Evolutionary conservation across 2,888 invertebrate species (phyloP).

Genomic region (Phyllotreta cruciferae): DNA sequence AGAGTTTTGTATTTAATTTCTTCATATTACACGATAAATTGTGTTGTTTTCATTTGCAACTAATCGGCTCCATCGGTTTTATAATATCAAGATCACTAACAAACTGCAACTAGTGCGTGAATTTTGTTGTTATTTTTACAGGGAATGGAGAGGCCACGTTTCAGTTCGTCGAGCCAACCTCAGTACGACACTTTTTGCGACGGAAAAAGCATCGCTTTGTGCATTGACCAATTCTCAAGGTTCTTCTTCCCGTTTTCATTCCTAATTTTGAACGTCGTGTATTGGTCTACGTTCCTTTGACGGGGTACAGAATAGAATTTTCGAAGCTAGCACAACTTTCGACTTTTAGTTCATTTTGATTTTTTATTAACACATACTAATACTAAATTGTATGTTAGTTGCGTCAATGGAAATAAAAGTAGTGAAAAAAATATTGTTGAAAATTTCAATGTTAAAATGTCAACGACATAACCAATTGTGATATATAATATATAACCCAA

Average conservation of each 20-base stretch:
- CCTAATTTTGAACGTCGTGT: conserved; percentile 87
- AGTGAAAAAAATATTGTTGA: too few species aligned
- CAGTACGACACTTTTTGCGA: conserved; percentile 87
- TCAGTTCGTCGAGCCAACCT: conserved; percentile 66
- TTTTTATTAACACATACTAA: neutral
- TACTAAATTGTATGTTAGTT: too few species aligned
- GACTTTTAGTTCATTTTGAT: conserved; percentile 7
- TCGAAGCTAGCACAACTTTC: conserved; percentile 24
- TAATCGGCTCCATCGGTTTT: neutral
- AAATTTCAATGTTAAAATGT: too few species aligned
- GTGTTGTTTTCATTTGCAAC: neutral
- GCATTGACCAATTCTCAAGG: conserved; percentile 86
- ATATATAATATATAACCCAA: too few species aligned
- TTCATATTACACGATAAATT: conserved; percentile 9
- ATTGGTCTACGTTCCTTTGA: conserved; percentile 83
- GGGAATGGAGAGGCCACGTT: conserved; percentile 68
- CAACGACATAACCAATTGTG: too few species aligned
- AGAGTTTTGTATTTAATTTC: conserved; percentile 6
- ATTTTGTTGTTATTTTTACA: conserved; percentile 48
- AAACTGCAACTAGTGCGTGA: neutral
- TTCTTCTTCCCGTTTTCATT: conserved; percentile 92
- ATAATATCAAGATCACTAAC: neutral
- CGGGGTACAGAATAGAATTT: conserved; percentile 4
- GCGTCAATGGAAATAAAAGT: too few species aligned
- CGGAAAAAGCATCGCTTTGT: conserved; percentile 79